A percentile compares a stretch with the other conserved stretches of the same genome.
Evolutionary conservation across 2,113 vertebrate genomes (phyloP).

Genomic region (Neotoma lepida): DNA sequence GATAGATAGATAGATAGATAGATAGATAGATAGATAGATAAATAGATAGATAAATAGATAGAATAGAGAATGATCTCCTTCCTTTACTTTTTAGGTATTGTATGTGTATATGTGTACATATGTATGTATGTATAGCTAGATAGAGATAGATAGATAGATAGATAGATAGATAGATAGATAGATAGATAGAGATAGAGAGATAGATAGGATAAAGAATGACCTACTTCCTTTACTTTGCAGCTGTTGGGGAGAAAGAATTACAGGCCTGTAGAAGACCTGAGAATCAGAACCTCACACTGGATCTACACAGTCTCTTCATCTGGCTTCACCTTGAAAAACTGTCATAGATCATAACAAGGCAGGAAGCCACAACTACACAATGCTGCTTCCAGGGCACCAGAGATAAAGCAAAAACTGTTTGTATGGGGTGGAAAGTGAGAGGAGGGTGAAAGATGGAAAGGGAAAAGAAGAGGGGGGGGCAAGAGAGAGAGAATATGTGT

Average conservation of each 20-base stretch:
- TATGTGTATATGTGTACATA: no score
- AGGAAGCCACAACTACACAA: not conserved
- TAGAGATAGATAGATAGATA: no score
- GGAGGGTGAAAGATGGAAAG: no score
- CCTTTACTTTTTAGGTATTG: not conserved
- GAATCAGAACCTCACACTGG: not conserved
- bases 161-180: no score
- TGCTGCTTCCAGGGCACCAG: not conserved
- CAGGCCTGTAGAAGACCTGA: not conserved
- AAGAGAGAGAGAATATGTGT: not conserved
- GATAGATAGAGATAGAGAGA: no score
- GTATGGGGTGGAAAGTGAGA: not conserved
- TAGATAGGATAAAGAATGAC: not conserved
- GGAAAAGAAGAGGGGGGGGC: rapidly evolving
- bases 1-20: no score
- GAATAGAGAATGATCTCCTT: slow-evolving; percentile 35
- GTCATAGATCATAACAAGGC: not conserved
- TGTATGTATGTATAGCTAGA: not conserved
- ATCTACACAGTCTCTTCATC: not conserved
- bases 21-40: no score
- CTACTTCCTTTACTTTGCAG: slow-evolving; percentile 2
- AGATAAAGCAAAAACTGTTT: not conserved
- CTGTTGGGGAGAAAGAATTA: not conserved
- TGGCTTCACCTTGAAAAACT: no score
- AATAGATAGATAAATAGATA: no score